phyloP scores from a whole-genome alignment of 92 coral and sea anemone genomes.

The Epizoanthus illoricatus region DNA sequence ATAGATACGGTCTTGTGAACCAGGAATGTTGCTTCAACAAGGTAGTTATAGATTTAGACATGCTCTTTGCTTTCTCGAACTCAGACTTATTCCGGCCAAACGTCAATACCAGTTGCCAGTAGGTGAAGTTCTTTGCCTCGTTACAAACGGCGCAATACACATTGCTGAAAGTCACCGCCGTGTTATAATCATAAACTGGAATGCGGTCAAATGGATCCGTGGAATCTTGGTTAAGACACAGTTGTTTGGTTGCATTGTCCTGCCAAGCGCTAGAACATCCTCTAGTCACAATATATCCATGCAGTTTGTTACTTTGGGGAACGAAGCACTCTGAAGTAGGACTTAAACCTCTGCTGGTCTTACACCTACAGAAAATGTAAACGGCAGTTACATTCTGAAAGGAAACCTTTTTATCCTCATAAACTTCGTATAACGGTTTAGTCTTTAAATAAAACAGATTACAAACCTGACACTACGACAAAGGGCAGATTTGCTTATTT shows the following conservation, averaged over 20 bases:
- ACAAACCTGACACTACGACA: too few relatives aligned
- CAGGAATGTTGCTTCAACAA: neutral
- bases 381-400: too few relatives aligned
- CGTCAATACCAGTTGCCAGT: neutral
- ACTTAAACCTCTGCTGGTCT: too few relatives aligned
- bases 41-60: neutral
- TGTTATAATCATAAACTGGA: conserved; percentile 8
- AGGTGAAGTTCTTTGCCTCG: neutral
- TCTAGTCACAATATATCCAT: neutral
- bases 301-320: too few relatives aligned
- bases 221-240: neutral
- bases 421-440: too few relatives aligned
- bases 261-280: neutral
- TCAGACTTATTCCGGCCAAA: neutral
- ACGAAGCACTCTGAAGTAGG: too few relatives aligned
- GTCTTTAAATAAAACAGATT: too few relatives aligned
- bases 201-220: neutral
- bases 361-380: too few relatives aligned
- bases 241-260: neutral
- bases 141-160: conserved; percentile 2
- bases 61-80: neutral
- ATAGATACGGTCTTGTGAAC: neutral
- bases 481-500: too few relatives aligned
- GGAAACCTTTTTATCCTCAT: too few relatives aligned
- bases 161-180: neutral